Evolutionary conservation across 1,140 invertebrate species (phyloP).

Genomic region (Panagrolaimus sp.): DNA sequence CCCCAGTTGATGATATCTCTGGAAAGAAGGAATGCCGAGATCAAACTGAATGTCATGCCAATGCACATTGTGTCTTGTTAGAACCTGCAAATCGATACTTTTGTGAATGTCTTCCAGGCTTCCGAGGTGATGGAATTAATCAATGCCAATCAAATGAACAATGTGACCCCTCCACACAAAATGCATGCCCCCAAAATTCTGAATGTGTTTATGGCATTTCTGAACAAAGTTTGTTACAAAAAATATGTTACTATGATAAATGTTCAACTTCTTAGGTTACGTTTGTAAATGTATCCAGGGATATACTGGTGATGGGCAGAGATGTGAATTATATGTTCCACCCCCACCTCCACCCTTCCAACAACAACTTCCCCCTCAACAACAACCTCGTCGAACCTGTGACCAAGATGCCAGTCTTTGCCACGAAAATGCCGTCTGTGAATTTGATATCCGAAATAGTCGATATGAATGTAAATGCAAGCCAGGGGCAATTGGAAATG

Average conservation of each 20-base stretch:
- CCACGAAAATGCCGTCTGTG: conserved; percentile 26
- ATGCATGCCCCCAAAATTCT: neutral
- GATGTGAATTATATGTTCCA: conserved; percentile 49
- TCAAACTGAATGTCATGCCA: conserved; percentile 23
- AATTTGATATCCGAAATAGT: conserved; percentile 21
- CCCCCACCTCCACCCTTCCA: neutral
- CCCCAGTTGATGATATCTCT: neutral
- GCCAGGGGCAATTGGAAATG: conserved; percentile 16
- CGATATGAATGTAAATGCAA: conserved; percentile 43
- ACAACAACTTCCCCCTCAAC: too few relatives aligned
- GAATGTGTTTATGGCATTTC: conserved; percentile 1
- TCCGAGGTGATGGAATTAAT: conserved; percentile 68
- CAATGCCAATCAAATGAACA: neutral
- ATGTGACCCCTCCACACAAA: neutral
- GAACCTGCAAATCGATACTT: conserved; percentile 65
- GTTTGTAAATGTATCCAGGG: conserved; percentile 25
- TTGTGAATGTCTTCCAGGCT: conserved; percentile 73
- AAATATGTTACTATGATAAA: too few relatives aligned
- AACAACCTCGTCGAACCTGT: neutral
- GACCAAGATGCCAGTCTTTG: conserved; percentile 25
- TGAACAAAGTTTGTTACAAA: too few relatives aligned
- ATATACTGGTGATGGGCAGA: conserved; percentile 32
- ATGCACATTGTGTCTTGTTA: conserved; percentile 58
- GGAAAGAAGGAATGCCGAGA: conserved; percentile 18
- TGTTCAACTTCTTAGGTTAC: too few relatives aligned